Evolutionary conservation across 2,113 vertebrate species (phyloP).

Genomic region (Capra hircus): DNA sequence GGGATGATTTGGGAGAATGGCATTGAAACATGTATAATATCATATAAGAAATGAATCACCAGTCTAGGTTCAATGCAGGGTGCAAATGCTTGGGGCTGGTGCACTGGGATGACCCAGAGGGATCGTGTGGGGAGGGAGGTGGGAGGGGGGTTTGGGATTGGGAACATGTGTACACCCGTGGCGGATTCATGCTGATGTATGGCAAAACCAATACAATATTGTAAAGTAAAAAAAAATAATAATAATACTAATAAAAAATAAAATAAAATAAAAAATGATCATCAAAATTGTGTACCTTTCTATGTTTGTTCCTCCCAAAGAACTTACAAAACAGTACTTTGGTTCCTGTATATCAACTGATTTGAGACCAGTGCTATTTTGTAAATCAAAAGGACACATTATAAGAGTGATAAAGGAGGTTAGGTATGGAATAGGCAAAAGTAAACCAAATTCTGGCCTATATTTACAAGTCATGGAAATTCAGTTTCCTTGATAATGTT

Average conservation of each 20-base stretch:
- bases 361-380: not conserved
- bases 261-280: no score
- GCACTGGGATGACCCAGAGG: no score
- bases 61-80: no score
- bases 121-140: rapidly evolving
- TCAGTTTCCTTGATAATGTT: not conserved
- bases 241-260: no score
- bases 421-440: not conserved
- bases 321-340: not conserved
- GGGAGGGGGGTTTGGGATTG: no score
- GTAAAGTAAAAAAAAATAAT: no score
- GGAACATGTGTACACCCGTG: no score
- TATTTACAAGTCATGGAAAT: not conserved
- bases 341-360: not conserved
- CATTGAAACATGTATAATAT: no score
- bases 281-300: not conserved
- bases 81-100: no score
- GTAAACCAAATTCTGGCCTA: not conserved
- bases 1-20: no score
- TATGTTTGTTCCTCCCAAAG: not conserved
- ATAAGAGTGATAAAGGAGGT: not conserved
- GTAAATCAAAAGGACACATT: not conserved
- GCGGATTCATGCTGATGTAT: no score
- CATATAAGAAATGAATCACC: rapidly evolving
- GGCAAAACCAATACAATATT: no score